phyloP scores from a whole-genome alignment of 2,113 vertebrate genomes.

The Nothobranchius furzeri region DNA sequence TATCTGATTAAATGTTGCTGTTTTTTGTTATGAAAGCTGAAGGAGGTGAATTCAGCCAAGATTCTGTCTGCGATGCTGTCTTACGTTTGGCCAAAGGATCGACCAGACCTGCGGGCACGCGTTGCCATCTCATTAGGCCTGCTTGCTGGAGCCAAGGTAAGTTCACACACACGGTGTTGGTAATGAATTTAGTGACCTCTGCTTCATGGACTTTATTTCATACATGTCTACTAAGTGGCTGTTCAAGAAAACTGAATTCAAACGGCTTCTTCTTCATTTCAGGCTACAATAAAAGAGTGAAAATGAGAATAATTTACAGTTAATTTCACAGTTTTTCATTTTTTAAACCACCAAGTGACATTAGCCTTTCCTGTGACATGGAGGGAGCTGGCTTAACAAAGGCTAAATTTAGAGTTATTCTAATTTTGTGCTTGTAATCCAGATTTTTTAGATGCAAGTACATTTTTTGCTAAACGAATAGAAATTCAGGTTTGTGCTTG shows the following conservation, averaged over 20 bases:
- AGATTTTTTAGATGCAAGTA: no score
- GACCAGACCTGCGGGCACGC: conserved; percentile 91
- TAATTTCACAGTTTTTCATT: no score
- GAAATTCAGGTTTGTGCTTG: no score
- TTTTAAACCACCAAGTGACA: no score
- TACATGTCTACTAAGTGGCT: no score
- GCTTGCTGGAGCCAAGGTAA: conserved; percentile 92
- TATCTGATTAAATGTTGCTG: conserved; percentile 4
- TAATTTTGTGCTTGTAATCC: no score
- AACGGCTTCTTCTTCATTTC: neutral
- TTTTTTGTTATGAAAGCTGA: conserved; percentile 80
- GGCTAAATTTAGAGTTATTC: no score
- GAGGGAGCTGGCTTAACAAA: no score
- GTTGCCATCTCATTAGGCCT: conserved; percentile 90
- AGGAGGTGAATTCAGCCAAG: conserved; percentile 86
- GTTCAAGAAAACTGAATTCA: neutral
- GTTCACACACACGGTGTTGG: neutral
- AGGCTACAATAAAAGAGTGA: no score
- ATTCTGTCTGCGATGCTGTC: conserved; percentile 92
- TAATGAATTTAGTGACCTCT: neutral
- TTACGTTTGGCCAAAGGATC: conserved; percentile 95
- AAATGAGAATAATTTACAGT: no score
- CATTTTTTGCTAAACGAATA: no score
- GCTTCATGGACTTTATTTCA: neutral
- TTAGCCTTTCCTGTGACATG: no score